Evolutionary conservation across 2,797 vertebrate genomes (phyloP), one percentile per base, ranked within the genome.

Genomic region (Meriones psammophilus): DNA sequence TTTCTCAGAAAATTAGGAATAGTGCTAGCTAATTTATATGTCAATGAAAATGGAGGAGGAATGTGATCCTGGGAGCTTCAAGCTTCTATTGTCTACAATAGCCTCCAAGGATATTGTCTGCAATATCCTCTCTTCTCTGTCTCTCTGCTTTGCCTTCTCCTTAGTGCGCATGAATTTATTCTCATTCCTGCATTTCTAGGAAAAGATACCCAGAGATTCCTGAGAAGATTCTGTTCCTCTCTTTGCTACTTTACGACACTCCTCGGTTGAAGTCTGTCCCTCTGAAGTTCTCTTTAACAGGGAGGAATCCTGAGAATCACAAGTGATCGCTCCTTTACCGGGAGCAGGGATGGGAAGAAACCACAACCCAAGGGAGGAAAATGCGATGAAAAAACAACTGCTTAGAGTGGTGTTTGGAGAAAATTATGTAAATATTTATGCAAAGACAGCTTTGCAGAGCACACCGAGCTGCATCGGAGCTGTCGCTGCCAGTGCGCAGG

Each of bases 351-450:
- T 64, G 79, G 81, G 95, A 97, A 93, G 42, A 76, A 92, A 78
- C 93, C 90, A 92, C 97, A 97, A 95, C 95, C 95, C 74, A n/a
- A 91, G 97, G 88, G 97, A 97, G 94, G 58, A 93, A 95, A 97
- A 98, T 86, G 92, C 93, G 94, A 86, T 94, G 86, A 97, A 95
- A 97, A 50, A 98, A 96, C 93, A 97, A 97, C 89, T 96, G 96
- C 97, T 98, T 96, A 54, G 80, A 76, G 79, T 14, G 10, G 91
- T 97, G 94, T 98, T 97, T 97, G 95, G 95, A 97, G 97, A 60
- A 76, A 98, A 97, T 96, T 88, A 96, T 97, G 98, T 98, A 97
- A 98, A 98, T 98, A 98, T 97, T 98, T 97, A 95, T 96, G 96
- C 96, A 88, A 92, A 97, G 95, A 92, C 97, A 97, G 98, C 96